Evolutionary conservation across 2,797 vertebrate genomes (phyloP).

Genomic region (Amblyraja radiata): DNA sequence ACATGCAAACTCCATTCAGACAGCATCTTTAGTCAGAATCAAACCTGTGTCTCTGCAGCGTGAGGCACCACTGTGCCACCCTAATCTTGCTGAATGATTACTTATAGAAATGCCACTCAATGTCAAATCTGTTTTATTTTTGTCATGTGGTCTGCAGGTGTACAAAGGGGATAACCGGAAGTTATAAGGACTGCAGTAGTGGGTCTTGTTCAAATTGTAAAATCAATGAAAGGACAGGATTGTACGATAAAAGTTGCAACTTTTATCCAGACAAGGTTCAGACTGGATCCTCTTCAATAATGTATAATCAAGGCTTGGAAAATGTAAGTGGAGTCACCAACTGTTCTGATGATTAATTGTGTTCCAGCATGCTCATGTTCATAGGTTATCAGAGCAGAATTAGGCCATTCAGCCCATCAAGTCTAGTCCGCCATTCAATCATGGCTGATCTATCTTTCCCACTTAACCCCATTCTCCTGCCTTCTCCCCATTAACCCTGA

Average conservation of each 20-base stretch:
- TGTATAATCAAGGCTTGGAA: conserved; percentile 53
- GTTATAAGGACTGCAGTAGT: conserved; percentile 43
- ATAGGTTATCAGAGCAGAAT: not conserved
- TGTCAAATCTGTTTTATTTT: not conserved
- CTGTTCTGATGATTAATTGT: not conserved
- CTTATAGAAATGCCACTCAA: not conserved
- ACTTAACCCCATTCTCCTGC: no score
- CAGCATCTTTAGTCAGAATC: no score
- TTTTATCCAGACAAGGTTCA: conserved; percentile 53
- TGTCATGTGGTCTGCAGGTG: conserved; percentile 48
- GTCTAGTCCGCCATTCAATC: no score
- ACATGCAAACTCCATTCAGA: no score
- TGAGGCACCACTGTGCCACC: no score
- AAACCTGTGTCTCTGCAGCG: no score
- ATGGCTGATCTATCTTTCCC: no score
- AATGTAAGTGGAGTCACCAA: conserved; percentile 50
- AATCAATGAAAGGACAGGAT: conserved; percentile 46
- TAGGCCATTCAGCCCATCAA: no score
- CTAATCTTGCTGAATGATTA: no score
- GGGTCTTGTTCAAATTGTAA: conserved; percentile 48
- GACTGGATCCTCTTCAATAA: conserved; percentile 53
- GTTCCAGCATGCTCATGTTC: not conserved
- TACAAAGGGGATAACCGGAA: conserved; percentile 50
- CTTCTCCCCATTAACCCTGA: no score
- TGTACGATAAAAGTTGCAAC: conserved; percentile 50